Conservation (phyloP, 2,113 vertebrate genomes). For the Clupea harengus region DNA sequence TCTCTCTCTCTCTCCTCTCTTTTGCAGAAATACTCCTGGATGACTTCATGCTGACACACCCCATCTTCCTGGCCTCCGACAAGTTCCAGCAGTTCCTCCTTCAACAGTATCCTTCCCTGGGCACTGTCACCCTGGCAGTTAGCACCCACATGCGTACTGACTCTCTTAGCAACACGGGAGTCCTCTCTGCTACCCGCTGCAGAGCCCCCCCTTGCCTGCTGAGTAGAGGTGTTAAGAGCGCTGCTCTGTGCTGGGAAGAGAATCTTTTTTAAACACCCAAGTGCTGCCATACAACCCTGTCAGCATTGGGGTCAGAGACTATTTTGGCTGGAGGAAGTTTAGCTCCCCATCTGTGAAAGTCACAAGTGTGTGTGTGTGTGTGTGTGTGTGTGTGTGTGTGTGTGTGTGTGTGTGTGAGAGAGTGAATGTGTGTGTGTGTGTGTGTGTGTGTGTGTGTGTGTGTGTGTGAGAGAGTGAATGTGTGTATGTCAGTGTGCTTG, state of each 20-base stretch:
- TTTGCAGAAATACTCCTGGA: slow-evolving; percentile 84
- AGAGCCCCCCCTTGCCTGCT: background rate
- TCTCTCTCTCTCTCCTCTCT: slow-evolving; percentile 25
- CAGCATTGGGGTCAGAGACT: too few species aligned
- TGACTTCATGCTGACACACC: slow-evolving; percentile 94
- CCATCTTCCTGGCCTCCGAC: slow-evolving; percentile 91
- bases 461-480: too few species aligned
- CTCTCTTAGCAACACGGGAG: background rate
- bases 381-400: background rate
- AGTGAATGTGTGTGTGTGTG: slow-evolving; percentile 5
- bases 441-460: slow-evolving; percentile 8
- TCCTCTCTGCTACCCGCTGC: background rate
- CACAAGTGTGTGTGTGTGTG: background rate
- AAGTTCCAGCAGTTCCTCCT: slow-evolving; percentile 90
- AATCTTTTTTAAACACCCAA: background rate
- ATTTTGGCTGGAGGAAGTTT: too few species aligned
- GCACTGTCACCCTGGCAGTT: background rate
- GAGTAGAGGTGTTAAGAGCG: background rate
- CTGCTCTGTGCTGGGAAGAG: background rate
- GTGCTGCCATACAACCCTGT: background rate
- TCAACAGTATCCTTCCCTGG: slow-evolving; percentile 88
- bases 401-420: too few species aligned
- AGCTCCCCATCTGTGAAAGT: too few species aligned
- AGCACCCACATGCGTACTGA: background rate
- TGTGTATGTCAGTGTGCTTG: background rate